phyloP scores from a whole-genome alignment of 37 sponge, comb jelly and placozoan species.

The Haliclona indistincta region DNA sequence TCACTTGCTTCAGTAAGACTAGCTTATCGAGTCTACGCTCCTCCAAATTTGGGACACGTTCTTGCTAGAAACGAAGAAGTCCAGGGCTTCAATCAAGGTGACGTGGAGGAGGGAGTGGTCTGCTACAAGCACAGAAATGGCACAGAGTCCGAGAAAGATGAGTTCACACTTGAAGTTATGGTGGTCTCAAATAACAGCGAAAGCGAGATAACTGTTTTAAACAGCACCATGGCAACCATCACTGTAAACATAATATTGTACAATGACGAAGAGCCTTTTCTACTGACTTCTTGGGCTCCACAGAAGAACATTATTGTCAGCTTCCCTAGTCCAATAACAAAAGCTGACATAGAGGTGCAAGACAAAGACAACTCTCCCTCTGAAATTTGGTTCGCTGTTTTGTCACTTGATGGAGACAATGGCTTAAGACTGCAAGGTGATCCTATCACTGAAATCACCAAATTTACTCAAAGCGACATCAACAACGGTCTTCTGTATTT shows the following conservation, averaged over 20 bases:
- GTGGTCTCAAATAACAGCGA: too few relatives aligned
- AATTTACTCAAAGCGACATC: slow-evolving; percentile 56
- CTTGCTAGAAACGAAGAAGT: too few relatives aligned
- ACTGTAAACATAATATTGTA: slow-evolving; percentile 8
- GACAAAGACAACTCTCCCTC: slow-evolving; percentile 48
- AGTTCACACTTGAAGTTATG: too few relatives aligned
- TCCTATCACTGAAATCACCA: neutral
- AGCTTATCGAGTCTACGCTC: too few relatives aligned
- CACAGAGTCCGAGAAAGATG: too few relatives aligned
- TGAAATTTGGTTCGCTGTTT: slow-evolving; percentile 12
- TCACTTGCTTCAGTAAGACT: too few relatives aligned
- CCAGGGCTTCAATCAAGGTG: too few relatives aligned
- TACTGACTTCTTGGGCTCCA: neutral
- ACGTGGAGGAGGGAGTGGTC: too few relatives aligned
- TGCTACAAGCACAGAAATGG: too few relatives aligned
- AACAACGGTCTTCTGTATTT: slow-evolving; percentile 3
- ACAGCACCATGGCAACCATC: too few relatives aligned
- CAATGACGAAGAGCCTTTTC: slow-evolving; percentile 42
- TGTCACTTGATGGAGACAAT: neutral
- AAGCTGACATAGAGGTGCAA: neutral
- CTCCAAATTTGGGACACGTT: too few relatives aligned
- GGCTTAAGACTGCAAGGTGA: slow-evolving; percentile 4
- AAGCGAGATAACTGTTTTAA: too few relatives aligned
- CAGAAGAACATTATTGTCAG: slow-evolving; percentile 11
- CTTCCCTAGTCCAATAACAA: neutral